A percentile compares a stretch with the other conserved stretches of the same genome.
Evolutionary conservation across 2,797 vertebrate genomes (phyloP).

Genomic region (Anisognathus igniventris): DNA sequence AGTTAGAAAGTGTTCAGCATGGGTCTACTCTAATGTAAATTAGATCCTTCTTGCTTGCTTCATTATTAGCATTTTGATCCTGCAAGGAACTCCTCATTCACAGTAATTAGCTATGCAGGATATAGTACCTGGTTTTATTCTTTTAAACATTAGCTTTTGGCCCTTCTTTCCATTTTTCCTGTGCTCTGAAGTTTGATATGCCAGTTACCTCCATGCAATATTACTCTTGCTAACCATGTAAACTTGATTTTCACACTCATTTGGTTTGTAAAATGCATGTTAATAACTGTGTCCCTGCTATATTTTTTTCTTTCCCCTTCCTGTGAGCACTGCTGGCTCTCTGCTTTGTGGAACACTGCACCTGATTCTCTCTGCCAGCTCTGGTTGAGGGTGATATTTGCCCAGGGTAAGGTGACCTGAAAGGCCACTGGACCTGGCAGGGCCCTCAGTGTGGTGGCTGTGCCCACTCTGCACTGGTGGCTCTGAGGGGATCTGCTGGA

Average conservation of each 20-base stretch:
- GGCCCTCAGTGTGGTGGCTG: background rate
- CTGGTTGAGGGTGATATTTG: background rate
- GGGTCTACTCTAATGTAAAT: background rate
- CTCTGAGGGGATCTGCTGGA: background rate
- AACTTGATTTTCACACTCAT: conserved; percentile 13
- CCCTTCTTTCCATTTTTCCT: background rate
- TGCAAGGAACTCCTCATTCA: background rate
- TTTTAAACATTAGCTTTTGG: background rate
- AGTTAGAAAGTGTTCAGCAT: background rate
- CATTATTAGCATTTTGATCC: background rate
- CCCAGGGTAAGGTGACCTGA: background rate
- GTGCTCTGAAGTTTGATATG: background rate
- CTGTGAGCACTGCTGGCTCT: background rate
- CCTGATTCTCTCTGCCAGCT: background rate
- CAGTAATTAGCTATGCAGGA: background rate
- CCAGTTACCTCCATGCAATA: background rate
- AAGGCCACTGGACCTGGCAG: background rate
- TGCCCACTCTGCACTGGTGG: background rate
- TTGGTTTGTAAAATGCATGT: background rate
- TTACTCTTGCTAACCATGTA: background rate
- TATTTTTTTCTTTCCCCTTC: background rate
- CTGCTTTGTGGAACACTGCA: background rate
- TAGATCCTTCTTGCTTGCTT: background rate
- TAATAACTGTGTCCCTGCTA: background rate
- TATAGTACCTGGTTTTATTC: background rate